Percentiles rank a stretch among this genome's conserved stretches.
Conservation (phyloP, 2,888 invertebrate species). For the Iphiclides podalirius region DNA sequence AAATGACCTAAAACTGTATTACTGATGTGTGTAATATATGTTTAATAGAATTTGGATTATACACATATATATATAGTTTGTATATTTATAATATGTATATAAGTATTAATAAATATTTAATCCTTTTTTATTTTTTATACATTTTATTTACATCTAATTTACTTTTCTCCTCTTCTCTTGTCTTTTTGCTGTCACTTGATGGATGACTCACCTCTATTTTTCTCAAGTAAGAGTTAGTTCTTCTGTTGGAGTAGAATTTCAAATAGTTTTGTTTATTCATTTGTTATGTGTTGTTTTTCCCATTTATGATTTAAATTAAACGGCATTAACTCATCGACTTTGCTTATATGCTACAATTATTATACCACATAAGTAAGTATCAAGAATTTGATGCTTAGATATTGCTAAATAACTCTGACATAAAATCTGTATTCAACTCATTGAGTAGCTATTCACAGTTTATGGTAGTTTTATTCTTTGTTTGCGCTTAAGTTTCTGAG, state of each 20-base stretch:
- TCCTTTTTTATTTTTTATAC: slow-evolving; percentile 14
- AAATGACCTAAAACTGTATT: too few species aligned
- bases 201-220: slow-evolving; percentile 33
- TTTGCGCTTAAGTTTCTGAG: not conserved
- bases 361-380: not conserved
- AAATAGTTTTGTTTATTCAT: slow-evolving; percentile 3
- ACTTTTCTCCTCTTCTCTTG: slow-evolving; percentile 18
- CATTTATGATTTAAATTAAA: slow-evolving; percentile 4
- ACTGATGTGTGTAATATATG: too few species aligned
- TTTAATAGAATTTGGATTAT: too few species aligned
- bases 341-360: slow-evolving; percentile 4
- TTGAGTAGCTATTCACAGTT: slow-evolving; percentile 3
- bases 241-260: slow-evolving; percentile 2
- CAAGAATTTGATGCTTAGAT: not conserved
- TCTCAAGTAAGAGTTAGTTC: slow-evolving; percentile 34
- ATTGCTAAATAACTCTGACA: slow-evolving; percentile 1
- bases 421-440: not conserved
- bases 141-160: slow-evolving; percentile 14
- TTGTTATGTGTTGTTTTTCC: not conserved
- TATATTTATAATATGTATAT: not conserved
- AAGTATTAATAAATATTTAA: too few species aligned
- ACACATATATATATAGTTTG: too few species aligned
- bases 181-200: slow-evolving; percentile 14
- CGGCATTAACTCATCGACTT: slow-evolving; percentile 4
- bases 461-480: slow-evolving; percentile 1